phyloP scores from a whole-genome alignment of 2,888 invertebrate genomes.

The Acanthococcus lagerstroemiae region DNA sequence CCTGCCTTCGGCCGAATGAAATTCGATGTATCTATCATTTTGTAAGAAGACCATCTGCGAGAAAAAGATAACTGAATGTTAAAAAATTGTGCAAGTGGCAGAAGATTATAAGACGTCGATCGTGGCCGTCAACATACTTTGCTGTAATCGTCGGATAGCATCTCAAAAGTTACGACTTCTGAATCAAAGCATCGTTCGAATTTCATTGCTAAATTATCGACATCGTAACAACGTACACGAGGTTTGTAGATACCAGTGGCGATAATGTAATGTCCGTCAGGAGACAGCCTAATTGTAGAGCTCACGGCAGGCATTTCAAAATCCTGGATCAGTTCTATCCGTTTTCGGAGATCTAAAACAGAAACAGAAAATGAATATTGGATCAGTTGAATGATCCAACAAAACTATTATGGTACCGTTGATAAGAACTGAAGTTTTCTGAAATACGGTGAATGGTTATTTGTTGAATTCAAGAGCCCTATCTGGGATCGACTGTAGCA shows the following conservation, averaged over 20 bases:
- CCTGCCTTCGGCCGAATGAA: constrained; percentile 87
- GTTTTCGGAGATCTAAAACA: constrained; percentile 61
- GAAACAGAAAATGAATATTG: background rate
- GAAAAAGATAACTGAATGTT: constrained; percentile 31
- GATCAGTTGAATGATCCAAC: too few relatives aligned
- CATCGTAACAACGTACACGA: constrained; percentile 89
- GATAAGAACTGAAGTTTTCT: too few relatives aligned
- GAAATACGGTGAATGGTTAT: too few relatives aligned
- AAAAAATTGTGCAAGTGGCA: too few relatives aligned
- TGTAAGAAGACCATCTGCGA: constrained; percentile 79
- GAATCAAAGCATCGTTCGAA: constrained; percentile 97
- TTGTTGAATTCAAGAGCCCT: too few relatives aligned
- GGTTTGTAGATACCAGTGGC: constrained; percentile 95
- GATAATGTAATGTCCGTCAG: constrained; percentile 84
- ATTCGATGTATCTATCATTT: constrained; percentile 84
- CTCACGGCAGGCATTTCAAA: constrained; percentile 98
- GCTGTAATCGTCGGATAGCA: constrained; percentile 89
- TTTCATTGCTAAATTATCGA: constrained; percentile 88
- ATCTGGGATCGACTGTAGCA: too few relatives aligned
- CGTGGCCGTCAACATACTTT: constrained; percentile 53
- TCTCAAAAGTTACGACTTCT: constrained; percentile 86
- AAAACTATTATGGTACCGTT: too few relatives aligned
- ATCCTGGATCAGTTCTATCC: constrained; percentile 95
- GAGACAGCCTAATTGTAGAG: constrained; percentile 69
- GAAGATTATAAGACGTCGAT: background rate